Conservation (phyloP, 2,888 invertebrate genomes). For the Chaetoderma sp. region DNA sequence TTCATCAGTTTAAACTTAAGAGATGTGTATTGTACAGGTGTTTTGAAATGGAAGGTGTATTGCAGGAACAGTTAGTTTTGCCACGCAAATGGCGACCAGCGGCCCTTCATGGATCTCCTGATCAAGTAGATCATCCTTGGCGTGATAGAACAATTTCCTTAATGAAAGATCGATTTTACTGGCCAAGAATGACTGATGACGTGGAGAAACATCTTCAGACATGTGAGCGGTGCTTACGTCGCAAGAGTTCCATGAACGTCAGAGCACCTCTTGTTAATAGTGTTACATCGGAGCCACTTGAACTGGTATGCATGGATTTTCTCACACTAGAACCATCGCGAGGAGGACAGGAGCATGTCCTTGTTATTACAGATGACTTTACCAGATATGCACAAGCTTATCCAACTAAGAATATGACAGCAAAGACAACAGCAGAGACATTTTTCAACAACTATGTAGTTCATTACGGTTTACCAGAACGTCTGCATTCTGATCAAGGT, state of each 20-base stretch:
- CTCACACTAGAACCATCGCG: constrained; percentile 19
- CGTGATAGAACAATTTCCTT: neutral
- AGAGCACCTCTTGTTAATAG: neutral
- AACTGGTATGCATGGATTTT: constrained; percentile 2
- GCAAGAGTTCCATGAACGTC: neutral
- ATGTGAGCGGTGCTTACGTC: neutral
- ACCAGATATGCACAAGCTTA: constrained; percentile 30
- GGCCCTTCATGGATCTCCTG: neutral
- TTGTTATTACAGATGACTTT: constrained; percentile 35
- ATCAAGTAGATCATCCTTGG: neutral
- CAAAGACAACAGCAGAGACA: constrained; percentile 30
- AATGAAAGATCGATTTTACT: neutral
- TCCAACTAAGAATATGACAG: constrained; percentile 28
- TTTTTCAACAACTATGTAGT: too few relatives aligned
- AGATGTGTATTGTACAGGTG: too few relatives aligned
- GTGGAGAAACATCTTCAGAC: neutral
- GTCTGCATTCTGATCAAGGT: constrained; percentile 29
- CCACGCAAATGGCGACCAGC: neutral
- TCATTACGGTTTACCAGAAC: constrained; percentile 30
- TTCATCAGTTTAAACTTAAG: too few relatives aligned
- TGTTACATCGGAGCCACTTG: neutral
- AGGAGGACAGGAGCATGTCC: constrained; percentile 24
- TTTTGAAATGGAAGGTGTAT: too few relatives aligned
- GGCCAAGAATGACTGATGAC: constrained; percentile 1
- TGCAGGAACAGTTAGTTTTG: neutral